Percentiles rank a stretch among this genome's conserved stretches.
These are phyloP conservation scores for Speoplatyrhinus poulsoni DNA, from an alignment of 2,113 vertebrate genomes.

Conservation along the genomic window DNA sequence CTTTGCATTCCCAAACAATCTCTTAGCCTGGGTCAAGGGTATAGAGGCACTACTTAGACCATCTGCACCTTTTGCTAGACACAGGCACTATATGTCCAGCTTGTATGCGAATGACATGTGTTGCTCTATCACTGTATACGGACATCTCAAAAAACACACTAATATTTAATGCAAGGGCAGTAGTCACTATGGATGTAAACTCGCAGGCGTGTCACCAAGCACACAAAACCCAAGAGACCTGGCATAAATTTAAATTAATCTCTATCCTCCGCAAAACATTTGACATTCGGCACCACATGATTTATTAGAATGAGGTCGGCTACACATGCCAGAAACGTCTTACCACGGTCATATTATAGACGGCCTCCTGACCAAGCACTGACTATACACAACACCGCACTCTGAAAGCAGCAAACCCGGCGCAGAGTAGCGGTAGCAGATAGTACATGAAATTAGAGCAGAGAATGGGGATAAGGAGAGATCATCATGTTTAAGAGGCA, in stretches of 20 bases:
- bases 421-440: slow-evolving; percentile 30
- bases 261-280: neutral
- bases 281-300: slow-evolving; percentile 12
- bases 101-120: slow-evolving; percentile 29
- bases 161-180: too few relatives aligned
- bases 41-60: slow-evolving; percentile 24
- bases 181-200: too few relatives aligned
- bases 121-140: slow-evolving; percentile 7
- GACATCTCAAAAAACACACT: neutral
- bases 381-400: slow-evolving; percentile 74
- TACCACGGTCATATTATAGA: slow-evolving; percentile 73
- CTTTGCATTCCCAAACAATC: neutral
- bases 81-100: slow-evolving; percentile 6
- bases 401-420: slow-evolving; percentile 54
- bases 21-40: slow-evolving; percentile 54
- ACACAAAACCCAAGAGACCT: too few relatives aligned
- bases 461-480: slow-evolving; percentile 44
- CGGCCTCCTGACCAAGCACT: slow-evolving; percentile 72
- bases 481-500: slow-evolving; percentile 56
- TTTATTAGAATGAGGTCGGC: slow-evolving; percentile 21
- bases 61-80: slow-evolving; percentile 67
- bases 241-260: too few relatives aligned
- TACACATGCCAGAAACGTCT: slow-evolving; percentile 45
- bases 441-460: slow-evolving; percentile 49
- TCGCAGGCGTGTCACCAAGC: too few relatives aligned